phyloP scores from a whole-genome alignment of 1,140 invertebrate genomes.

The Drosophila persimilis region DNA sequence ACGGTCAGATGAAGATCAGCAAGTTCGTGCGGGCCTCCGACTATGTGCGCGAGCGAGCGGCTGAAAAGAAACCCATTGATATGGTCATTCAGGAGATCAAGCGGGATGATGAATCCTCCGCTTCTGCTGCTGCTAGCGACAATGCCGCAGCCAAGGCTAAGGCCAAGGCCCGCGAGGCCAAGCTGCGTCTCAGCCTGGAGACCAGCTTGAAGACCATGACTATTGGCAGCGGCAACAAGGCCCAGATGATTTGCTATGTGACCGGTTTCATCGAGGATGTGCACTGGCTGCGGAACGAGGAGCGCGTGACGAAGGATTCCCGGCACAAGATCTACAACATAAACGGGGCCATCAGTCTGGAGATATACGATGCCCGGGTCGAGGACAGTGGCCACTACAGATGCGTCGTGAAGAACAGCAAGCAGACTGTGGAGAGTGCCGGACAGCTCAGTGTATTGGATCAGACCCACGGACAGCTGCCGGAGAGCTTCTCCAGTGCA shows the following conservation, averaged over 20 bases:
- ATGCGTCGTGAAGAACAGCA: slow-evolving; percentile 86
- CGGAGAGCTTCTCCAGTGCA: slow-evolving; percentile 60
- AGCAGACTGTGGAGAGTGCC: slow-evolving; percentile 86
- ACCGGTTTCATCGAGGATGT: slow-evolving; percentile 76
- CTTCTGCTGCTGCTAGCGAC: slow-evolving; percentile 1
- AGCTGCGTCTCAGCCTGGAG: slow-evolving; percentile 65
- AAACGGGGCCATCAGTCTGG: slow-evolving; percentile 75
- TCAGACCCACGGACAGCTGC: slow-evolving; percentile 39
- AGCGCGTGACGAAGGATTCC: slow-evolving; percentile 67
- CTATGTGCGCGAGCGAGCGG: slow-evolving; percentile 51
- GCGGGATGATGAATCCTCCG: slow-evolving; percentile 8
- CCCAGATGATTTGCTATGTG: slow-evolving; percentile 77
- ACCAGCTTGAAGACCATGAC: slow-evolving; percentile 76
- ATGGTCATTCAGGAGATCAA: slow-evolving; percentile 46
- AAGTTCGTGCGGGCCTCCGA: slow-evolving; percentile 77
- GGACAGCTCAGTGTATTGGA: slow-evolving; percentile 86
- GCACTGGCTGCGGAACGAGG: slow-evolving; percentile 70
- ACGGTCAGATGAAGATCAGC: slow-evolving; percentile 80
- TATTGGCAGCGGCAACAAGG: slow-evolving; percentile 74
- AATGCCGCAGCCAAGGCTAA: slow-evolving; percentile 51
- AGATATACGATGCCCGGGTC: slow-evolving; percentile 72
- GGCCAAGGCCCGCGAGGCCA: slow-evolving; percentile 60
- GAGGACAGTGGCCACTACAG: slow-evolving; percentile 80
- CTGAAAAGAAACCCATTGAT: slow-evolving; percentile 55
- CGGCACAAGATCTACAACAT: slow-evolving; percentile 81